A percentile compares a stretch with the other conserved stretches of the same genome.
These are phyloP conservation scores for Glomeris maerens DNA, from an alignment of 1,140 invertebrate species.

Conservation along the genomic window DNA sequence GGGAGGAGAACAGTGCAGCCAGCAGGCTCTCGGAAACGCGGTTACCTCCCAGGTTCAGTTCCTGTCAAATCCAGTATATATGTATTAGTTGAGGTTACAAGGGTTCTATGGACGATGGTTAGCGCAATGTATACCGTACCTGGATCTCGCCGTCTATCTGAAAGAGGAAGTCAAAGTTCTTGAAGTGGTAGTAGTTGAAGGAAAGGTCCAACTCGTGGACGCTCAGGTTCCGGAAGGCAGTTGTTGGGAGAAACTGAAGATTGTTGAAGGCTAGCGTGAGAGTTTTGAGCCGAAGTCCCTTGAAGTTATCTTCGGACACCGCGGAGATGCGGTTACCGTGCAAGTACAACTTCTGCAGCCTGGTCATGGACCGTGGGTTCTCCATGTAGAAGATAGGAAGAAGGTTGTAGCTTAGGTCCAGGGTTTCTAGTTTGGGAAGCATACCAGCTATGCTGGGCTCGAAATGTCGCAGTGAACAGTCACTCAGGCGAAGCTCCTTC, in stretches of 20 bases:
- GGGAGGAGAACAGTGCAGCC: conserved; percentile 37
- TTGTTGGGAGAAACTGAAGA: conserved; percentile 50
- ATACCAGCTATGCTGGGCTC: conserved; percentile 45
- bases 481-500: conserved; percentile 47
- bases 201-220: conserved; percentile 49
- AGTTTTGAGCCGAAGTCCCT: conserved; percentile 34
- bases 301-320: conserved; percentile 54
- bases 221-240: conserved; percentile 51
- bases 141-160: too few relatives aligned
- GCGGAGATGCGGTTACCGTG: conserved; percentile 57
- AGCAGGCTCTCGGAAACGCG: conserved; percentile 30
- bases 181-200: conserved; percentile 57
- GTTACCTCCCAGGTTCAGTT: conserved; percentile 52
- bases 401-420: conserved; percentile 61
- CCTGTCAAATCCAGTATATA: conserved; percentile 15
- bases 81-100: too few relatives aligned
- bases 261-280: conserved; percentile 51
- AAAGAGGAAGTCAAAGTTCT: too few relatives aligned
- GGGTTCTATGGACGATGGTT: too few relatives aligned
- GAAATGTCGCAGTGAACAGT: conserved; percentile 50
- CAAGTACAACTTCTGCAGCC: conserved; percentile 46
- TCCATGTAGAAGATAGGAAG: conserved; percentile 42
- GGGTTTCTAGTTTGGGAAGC: conserved; percentile 37
- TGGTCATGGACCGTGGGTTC: conserved; percentile 32
- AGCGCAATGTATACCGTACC: too few relatives aligned